phyloP scores from a whole-genome alignment of 2,888 invertebrate genomes.

The Laspeyria flexula region DNA sequence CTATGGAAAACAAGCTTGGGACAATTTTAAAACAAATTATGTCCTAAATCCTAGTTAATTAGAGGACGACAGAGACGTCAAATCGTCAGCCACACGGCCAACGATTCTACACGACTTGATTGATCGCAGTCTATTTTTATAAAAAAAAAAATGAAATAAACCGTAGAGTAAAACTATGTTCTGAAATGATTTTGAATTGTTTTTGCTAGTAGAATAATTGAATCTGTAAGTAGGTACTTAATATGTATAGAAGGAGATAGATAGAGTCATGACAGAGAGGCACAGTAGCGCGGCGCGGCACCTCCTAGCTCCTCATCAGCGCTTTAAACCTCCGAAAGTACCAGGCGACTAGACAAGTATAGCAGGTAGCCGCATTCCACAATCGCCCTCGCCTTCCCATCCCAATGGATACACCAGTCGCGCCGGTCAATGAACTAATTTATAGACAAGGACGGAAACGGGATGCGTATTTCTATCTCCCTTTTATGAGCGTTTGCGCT shows the following conservation, averaged over 20 bases:
- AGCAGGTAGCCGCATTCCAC: conserved; percentile 69
- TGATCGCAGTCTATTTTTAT: too few species aligned
- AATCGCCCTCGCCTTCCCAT: conserved; percentile 58
- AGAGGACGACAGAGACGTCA: too few species aligned
- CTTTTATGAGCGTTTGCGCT: conserved; percentile 24
- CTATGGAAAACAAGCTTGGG: too few species aligned
- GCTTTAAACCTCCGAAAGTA: conserved; percentile 74
- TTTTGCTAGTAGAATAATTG: too few species aligned
- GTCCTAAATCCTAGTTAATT: too few species aligned
- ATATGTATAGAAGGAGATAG: not conserved
- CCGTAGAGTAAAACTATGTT: too few species aligned
- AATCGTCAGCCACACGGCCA: too few species aligned
- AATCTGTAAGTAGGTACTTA: too few species aligned
- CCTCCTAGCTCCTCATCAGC: conserved; percentile 53
- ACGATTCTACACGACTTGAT: too few species aligned
- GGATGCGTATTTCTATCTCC: conserved; percentile 62
- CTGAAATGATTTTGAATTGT: too few species aligned
- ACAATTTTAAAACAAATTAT: too few species aligned
- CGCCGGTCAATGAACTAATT: conserved; percentile 66
- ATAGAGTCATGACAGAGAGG: not conserved
- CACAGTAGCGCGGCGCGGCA: not conserved
- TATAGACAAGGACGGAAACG: conserved; percentile 70
- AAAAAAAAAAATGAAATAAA: too few species aligned
- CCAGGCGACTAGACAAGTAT: conserved; percentile 63
- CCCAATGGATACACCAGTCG: conserved; percentile 58